Evolutionary conservation across 1,140 invertebrate genomes (phyloP).

Genomic region (Calycopis cecrops): DNA sequence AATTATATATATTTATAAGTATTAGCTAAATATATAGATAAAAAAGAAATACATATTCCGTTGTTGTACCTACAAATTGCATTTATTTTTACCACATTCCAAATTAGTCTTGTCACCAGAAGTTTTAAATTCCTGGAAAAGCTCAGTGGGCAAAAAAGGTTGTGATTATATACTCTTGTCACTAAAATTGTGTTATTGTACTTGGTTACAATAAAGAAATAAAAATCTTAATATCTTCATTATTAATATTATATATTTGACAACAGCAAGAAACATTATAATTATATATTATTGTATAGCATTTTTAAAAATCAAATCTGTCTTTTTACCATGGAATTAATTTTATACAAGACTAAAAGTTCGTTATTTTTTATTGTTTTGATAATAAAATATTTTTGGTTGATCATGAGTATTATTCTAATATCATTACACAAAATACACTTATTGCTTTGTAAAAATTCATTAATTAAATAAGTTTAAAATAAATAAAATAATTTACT

Average conservation of each 20-base stretch:
- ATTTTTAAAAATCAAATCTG: slow-evolving; percentile 12
- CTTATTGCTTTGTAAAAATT: slow-evolving; percentile 28
- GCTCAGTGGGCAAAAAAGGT: too few relatives aligned
- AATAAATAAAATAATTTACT: too few relatives aligned
- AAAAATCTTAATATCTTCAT: background rate
- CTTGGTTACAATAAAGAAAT: too few relatives aligned
- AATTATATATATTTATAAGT: too few relatives aligned
- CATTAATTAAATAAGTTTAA: background rate
- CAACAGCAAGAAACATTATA: slow-evolving; percentile 25
- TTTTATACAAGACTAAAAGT: slow-evolving; percentile 4
- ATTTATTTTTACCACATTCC: too few relatives aligned
- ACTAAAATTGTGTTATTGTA: too few relatives aligned
- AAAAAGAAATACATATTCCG: too few relatives aligned
- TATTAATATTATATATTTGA: slow-evolving; percentile 24
- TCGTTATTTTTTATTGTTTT: slow-evolving; percentile 9
- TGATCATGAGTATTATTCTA: slow-evolving; percentile 35
- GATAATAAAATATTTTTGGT: slow-evolving; percentile 24
- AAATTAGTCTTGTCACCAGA: too few relatives aligned
- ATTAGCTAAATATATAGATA: too few relatives aligned
- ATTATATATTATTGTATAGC: slow-evolving; percentile 2
- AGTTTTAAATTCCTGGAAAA: too few relatives aligned
- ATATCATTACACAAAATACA: slow-evolving; percentile 28
- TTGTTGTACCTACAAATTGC: too few relatives aligned
- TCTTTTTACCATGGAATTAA: background rate
- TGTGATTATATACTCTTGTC: too few relatives aligned